A percentile compares a stretch with the other conserved stretches of the same genome.
These are phyloP conservation scores for Athetis lepigone DNA, from an alignment of 2,888 invertebrate genomes.

Conservation along the genomic window DNA sequence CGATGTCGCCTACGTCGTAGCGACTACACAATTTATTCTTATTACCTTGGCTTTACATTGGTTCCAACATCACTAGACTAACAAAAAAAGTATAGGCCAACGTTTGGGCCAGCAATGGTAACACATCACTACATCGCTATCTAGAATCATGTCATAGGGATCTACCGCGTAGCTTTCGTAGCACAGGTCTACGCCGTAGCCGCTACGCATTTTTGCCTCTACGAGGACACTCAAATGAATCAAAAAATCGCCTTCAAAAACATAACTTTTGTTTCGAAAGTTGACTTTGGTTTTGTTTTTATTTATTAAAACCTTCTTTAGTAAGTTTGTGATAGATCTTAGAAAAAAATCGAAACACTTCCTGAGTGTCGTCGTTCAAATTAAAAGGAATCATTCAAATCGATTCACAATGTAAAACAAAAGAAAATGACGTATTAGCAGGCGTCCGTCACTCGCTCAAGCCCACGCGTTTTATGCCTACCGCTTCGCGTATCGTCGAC, in stretches of 20 bases:
- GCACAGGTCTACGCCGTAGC: constrained; percentile 25
- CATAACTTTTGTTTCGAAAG: too few species aligned
- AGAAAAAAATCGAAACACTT: too few species aligned
- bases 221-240: background rate
- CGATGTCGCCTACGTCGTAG: constrained; percentile 11
- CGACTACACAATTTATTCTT: background rate
- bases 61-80: background rate
- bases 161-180: constrained; percentile 20
- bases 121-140: background rate
- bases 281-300: too few species aligned
- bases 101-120: background rate
- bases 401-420: too few species aligned
- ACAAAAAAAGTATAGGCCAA: background rate
- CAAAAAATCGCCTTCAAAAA: background rate
- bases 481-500: too few species aligned
- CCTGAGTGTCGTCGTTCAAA: too few species aligned
- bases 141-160: background rate
- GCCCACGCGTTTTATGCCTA: too few species aligned
- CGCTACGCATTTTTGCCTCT: constrained; percentile 9
- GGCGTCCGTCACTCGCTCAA: too few species aligned
- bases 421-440: too few species aligned
- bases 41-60: background rate
- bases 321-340: too few species aligned
- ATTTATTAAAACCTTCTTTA: too few species aligned
- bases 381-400: too few species aligned